Percentiles rank a stretch among this genome's conserved stretches.
phyloP scores from a whole-genome alignment of 1,140 invertebrate genomes.

The Dysdera silvatica region DNA sequence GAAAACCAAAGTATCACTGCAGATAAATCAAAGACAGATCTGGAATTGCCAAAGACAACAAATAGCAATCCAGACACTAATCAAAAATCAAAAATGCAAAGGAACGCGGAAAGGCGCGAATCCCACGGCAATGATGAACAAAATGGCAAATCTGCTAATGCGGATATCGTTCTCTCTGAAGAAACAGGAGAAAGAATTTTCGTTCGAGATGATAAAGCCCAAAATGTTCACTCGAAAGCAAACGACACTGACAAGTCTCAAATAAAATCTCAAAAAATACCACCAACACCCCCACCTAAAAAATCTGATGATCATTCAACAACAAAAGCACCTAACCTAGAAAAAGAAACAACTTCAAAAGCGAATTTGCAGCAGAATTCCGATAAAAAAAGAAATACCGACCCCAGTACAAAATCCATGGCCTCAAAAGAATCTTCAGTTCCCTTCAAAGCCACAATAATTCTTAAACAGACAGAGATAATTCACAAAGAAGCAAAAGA shows the following conservation, averaged over 20 bases:
- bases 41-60: too few relatives aligned
- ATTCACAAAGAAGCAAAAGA: conserved; percentile 9
- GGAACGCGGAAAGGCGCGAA: neutral
- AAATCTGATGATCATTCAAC: neutral
- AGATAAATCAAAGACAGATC: too few relatives aligned
- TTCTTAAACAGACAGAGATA: conserved; percentile 22
- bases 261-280: conserved; percentile 5
- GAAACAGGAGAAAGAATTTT: conserved; percentile 22
- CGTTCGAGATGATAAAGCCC: neutral
- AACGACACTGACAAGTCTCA: neutral
- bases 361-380: conserved; percentile 9
- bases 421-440: conserved; percentile 19
- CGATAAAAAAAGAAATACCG: neutral
- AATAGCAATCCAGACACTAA: too few relatives aligned
- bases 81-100: too few relatives aligned
- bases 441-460: conserved; percentile 23
- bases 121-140: neutral
- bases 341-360: conserved; percentile 13
- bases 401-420: neutral
- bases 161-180: conserved; percentile 14
- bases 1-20: too few relatives aligned
- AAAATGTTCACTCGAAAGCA: neutral
- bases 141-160: neutral
- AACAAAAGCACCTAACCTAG: neutral
- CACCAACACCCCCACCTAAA: conserved; percentile 15